phyloP scores from a whole-genome alignment of 2,113 vertebrate genomes.

The Heptranchias perlo region DNA sequence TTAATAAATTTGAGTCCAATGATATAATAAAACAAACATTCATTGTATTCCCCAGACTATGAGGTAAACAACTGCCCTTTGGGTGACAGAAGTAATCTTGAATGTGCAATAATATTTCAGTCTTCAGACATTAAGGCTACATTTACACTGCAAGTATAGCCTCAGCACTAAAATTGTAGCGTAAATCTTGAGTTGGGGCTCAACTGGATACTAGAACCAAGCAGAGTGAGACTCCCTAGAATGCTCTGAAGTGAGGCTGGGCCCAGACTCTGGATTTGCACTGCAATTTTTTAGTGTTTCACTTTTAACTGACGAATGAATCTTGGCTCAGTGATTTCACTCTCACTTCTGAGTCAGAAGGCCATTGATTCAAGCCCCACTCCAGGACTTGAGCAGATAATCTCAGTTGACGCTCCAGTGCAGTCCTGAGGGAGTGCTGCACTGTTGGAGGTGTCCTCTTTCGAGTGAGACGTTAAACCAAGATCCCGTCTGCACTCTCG shows the following conservation, averaged over 20 bases:
- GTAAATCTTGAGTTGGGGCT: not conserved
- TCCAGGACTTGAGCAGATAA: too few species aligned
- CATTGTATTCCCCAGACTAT: not conserved
- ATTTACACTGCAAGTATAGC: not conserved
- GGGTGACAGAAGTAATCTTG: not conserved
- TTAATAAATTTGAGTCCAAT: not conserved
- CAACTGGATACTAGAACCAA: not conserved
- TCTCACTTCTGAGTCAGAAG: not conserved
- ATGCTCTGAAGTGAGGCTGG: not conserved
- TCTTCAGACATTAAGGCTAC: not conserved
- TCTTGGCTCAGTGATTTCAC: not conserved
- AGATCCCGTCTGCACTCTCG: not conserved
- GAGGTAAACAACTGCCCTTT: not conserved
- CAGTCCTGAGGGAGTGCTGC: not conserved
- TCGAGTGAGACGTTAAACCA: not conserved
- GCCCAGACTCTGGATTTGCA: not conserved
- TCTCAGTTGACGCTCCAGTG: not conserved
- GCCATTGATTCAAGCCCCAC: not conserved
- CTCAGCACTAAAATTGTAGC: not conserved
- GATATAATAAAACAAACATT: conserved; percentile 21
- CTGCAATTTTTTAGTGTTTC: not conserved
- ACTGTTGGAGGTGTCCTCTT: not conserved
- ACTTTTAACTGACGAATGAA: not conserved
- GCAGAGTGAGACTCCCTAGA: not conserved
- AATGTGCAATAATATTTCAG: not conserved